phyloP scores from a whole-genome alignment of 2,113 vertebrate genomes.

The Illadopsis cleaveri region DNA sequence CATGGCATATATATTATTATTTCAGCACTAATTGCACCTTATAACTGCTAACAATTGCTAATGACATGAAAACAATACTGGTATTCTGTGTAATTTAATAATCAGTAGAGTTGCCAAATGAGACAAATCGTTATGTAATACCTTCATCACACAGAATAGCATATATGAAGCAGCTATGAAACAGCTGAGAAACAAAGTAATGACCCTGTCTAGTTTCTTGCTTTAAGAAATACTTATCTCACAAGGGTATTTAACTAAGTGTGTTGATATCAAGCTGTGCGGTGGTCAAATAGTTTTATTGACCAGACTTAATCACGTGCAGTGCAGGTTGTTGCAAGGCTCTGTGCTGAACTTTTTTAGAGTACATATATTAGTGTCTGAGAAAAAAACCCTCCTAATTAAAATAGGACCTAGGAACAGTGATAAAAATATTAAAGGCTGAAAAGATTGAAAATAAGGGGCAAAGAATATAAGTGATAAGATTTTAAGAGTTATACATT shows the following conservation, averaged over 20 bases:
- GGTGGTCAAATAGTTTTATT: not conserved
- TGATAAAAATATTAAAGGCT: not conserved
- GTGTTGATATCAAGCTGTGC: not conserved
- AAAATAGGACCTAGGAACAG: not conserved
- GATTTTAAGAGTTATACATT: not conserved
- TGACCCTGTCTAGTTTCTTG: not conserved
- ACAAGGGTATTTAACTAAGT: not conserved
- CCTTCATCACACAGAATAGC: not conserved
- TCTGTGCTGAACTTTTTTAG: not conserved
- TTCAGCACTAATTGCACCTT: not conserved
- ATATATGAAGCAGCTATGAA: not conserved
- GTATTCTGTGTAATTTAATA: not conserved
- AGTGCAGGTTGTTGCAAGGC: not conserved
- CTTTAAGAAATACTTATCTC: not conserved
- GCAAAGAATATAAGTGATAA: not conserved
- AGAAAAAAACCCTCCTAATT: not conserved
- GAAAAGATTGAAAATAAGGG: not conserved
- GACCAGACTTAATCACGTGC: not conserved
- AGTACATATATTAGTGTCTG: not conserved
- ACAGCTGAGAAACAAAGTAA: not conserved
- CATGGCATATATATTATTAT: not conserved
- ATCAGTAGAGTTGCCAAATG: not conserved
- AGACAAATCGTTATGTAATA: not conserved
- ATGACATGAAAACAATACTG: not conserved
- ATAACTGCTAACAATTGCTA: not conserved